phyloP scores from a whole-genome alignment of 2,797 vertebrate genomes.

The Sebastolobus altivelis region DNA sequence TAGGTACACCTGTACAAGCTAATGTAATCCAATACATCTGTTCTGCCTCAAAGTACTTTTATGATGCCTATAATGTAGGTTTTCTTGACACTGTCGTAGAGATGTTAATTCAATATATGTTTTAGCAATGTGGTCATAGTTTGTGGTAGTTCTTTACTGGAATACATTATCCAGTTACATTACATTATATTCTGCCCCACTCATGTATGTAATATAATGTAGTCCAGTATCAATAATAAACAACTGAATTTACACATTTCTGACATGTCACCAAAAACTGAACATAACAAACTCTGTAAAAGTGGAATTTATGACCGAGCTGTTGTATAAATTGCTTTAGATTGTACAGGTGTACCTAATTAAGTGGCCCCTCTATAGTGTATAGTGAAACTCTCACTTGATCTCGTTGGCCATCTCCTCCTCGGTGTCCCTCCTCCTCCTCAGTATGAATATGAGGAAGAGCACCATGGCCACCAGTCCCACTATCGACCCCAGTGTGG shows the following conservation, averaged over 20 bases:
- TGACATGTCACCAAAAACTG: background rate
- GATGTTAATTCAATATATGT: no score
- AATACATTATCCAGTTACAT: no score
- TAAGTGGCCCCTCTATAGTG: background rate
- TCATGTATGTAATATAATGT: background rate
- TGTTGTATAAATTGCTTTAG: background rate
- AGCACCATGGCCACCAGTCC: conserved; percentile 87
- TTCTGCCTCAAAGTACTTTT: background rate
- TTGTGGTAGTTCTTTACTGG: background rate
- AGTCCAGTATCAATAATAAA: no score
- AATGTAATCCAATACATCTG: background rate
- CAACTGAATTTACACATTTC: background rate
- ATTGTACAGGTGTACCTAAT: background rate
- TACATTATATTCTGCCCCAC: background rate
- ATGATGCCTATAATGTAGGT: no score
- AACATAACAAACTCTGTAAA: background rate
- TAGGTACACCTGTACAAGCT: background rate
- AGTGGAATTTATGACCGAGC: no score
- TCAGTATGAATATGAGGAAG: conserved; percentile 87
- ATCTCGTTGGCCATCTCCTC: conserved; percentile 96
- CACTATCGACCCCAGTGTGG: conserved; percentile 89
- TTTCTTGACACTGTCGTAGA: no score
- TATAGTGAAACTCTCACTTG: conserved; percentile 87
- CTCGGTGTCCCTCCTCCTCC: conserved; percentile 84
- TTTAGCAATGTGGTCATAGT: background rate